Evolutionary conservation across 2,888 invertebrate species (phyloP).

Genomic region (Listrodromus nycthemerus): DNA sequence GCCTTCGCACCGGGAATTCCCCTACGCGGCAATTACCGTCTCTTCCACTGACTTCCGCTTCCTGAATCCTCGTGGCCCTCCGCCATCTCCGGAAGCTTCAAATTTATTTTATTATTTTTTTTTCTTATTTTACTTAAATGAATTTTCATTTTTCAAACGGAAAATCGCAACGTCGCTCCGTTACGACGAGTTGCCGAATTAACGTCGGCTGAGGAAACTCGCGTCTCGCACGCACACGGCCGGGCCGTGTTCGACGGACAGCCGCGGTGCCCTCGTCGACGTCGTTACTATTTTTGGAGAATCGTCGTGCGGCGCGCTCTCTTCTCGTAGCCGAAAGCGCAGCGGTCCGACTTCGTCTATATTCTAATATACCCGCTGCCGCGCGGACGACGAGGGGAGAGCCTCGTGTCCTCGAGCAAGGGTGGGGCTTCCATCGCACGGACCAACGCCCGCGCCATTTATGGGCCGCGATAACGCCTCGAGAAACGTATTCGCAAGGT

Average conservation of each 20-base stretch:
- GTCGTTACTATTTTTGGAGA: slow-evolving; percentile 83
- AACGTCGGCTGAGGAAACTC: slow-evolving; percentile 22
- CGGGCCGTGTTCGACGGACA: slow-evolving; percentile 13
- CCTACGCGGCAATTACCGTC: slow-evolving; percentile 46
- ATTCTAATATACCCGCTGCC: slow-evolving; percentile 57
- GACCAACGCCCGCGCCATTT: slow-evolving; percentile 84
- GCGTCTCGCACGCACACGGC: slow-evolving; percentile 3
- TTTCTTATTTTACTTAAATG: background rate
- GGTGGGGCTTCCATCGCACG: slow-evolving; percentile 70
- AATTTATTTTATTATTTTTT: background rate
- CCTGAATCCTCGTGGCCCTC: slow-evolving; percentile 23
- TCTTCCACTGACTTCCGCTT: slow-evolving; percentile 58
- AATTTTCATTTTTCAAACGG: background rate
- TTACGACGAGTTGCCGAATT: slow-evolving; percentile 44
- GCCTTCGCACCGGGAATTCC: slow-evolving; percentile 49
- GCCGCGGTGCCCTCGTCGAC: slow-evolving; percentile 67
- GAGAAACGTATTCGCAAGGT: slow-evolving; percentile 65
- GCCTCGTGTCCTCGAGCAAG: slow-evolving; percentile 58
- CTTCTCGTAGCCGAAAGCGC: slow-evolving; percentile 48
- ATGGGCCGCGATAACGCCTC: slow-evolving; percentile 78
- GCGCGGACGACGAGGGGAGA: slow-evolving; percentile 25
- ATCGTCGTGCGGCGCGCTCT: slow-evolving; percentile 77
- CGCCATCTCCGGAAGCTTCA: background rate
- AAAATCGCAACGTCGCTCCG: background rate
- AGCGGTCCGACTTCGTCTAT: slow-evolving; percentile 48